Conservation (phyloP, 2,888 invertebrate genomes). For the Smittia aterrima region DNA sequence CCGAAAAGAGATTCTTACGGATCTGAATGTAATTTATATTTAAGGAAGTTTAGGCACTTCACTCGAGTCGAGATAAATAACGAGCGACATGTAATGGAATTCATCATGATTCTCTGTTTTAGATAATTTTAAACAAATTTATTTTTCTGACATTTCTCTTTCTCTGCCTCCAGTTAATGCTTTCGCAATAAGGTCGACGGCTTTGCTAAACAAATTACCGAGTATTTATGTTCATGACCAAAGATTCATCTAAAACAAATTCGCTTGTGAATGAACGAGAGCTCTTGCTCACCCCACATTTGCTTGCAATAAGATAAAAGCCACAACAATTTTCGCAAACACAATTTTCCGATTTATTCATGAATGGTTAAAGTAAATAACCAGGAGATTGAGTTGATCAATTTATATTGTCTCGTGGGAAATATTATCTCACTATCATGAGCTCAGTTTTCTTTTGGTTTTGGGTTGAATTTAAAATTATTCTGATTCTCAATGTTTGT, state of each 20-base stretch:
- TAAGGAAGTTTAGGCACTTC: not conserved
- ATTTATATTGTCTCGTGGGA: slow-evolving; percentile 4
- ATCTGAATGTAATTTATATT: slow-evolving; percentile 24
- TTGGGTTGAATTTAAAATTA: not conserved
- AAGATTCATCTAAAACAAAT: too few relatives aligned
- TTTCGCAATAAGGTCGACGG: not conserved
- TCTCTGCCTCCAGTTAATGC: not conserved
- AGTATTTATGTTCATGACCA: too few relatives aligned
- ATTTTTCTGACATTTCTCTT: slow-evolving; percentile 22
- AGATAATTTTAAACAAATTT: slow-evolving; percentile 34
- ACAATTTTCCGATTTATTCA: not conserved
- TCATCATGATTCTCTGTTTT: slow-evolving; percentile 30
- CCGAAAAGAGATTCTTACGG: too few relatives aligned
- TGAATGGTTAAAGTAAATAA: not conserved
- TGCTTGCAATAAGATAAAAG: not conserved
- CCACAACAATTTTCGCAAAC: not conserved
- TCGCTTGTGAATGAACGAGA: too few relatives aligned
- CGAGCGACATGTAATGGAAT: slow-evolving; percentile 7
- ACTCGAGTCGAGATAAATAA: not conserved
- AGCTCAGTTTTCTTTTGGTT: not conserved
- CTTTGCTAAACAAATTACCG: too few relatives aligned
- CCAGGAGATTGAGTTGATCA: not conserved
- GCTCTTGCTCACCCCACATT: too few relatives aligned
- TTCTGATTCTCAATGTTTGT: not conserved
- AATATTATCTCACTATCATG: not conserved